Conservation (phyloP, 92 coral and sea anemone species). For the Paramuricea clavata region DNA sequence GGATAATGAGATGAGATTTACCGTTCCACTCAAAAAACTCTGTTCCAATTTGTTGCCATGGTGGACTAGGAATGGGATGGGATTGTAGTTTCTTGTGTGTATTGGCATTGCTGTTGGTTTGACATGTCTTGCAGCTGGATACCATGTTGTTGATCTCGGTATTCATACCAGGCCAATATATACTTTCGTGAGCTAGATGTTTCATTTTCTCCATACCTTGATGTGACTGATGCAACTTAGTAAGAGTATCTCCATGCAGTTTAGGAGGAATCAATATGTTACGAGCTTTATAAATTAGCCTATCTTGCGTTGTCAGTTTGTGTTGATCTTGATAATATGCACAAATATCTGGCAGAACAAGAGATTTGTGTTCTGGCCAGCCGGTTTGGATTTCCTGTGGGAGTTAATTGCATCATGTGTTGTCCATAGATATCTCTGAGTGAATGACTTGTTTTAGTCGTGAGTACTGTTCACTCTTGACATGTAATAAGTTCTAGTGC, state of each 20-base stretch:
- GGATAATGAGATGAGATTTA: conserved; percentile 38
- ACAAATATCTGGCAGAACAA: conserved; percentile 25
- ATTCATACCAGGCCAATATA: conserved; percentile 70
- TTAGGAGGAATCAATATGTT: conserved; percentile 60
- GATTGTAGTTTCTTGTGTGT: conserved; percentile 62
- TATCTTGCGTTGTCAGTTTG: conserved; percentile 45
- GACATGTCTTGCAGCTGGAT: conserved; percentile 59
- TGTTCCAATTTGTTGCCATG: conserved; percentile 59
- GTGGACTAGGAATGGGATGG: conserved; percentile 55
- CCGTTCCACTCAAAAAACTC: conserved; percentile 54
- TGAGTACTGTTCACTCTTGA: conserved; percentile 40
- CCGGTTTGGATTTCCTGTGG: conserved; percentile 48
- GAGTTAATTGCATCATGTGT: conserved; percentile 42
- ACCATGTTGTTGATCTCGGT: conserved; percentile 53
- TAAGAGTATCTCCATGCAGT: conserved; percentile 55
- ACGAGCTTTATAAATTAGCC: conserved; percentile 52
- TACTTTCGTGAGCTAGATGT: conserved; percentile 58
- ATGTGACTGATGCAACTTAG: conserved; percentile 62
- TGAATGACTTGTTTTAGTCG: conserved; percentile 43
- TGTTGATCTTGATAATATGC: conserved; percentile 26
- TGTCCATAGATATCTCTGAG: conserved; percentile 42
- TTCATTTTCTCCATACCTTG: conserved; percentile 73
- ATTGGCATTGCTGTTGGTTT: conserved; percentile 55
- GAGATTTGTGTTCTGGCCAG: conserved; percentile 52
- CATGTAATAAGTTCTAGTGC: not conserved